Evolutionary conservation across 2,888 invertebrate species (phyloP).

Genomic region (Thalpophila matura): DNA sequence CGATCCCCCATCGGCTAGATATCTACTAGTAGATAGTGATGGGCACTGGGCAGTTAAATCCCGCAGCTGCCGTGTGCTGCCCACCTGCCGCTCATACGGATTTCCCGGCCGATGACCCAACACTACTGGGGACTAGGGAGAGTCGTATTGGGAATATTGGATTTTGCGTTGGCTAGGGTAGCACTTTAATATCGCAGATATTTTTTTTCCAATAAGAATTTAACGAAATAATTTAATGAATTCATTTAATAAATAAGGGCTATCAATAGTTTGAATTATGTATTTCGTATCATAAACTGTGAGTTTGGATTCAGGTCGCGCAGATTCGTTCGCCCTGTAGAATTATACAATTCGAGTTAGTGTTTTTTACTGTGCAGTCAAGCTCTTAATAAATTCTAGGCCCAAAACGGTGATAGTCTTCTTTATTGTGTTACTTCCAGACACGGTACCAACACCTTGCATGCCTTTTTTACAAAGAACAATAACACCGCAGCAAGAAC

Average conservation of each 20-base stretch:
- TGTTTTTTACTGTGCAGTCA: not conserved
- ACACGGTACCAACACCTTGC: not conserved
- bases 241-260: too few species aligned
- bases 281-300: too few species aligned
- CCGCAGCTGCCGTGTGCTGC: conserved; percentile 70
- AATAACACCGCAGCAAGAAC: conserved; percentile 28
- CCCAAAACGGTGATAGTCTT: not conserved
- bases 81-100: conserved; percentile 77
- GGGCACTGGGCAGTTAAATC: conserved; percentile 60
- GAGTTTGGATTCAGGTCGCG: too few species aligned
- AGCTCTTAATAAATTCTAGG: not conserved
- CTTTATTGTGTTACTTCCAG: conserved; percentile 19
- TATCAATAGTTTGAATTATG: too few species aligned
- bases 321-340: too few species aligned
- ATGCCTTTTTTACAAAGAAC: conserved; percentile 14
- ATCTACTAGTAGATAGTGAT: conserved; percentile 55
- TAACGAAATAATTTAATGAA: too few species aligned
- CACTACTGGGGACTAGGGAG: conserved; percentile 39
- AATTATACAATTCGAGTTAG: too few species aligned
- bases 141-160: conserved; percentile 28
- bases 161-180: not conserved
- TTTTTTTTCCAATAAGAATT: conserved; percentile 1
- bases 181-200: not conserved
- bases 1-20: conserved; percentile 56
- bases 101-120: conserved; percentile 75